phyloP scores from a whole-genome alignment of 2,888 invertebrate species.

The Shargacucullia verbasci region DNA sequence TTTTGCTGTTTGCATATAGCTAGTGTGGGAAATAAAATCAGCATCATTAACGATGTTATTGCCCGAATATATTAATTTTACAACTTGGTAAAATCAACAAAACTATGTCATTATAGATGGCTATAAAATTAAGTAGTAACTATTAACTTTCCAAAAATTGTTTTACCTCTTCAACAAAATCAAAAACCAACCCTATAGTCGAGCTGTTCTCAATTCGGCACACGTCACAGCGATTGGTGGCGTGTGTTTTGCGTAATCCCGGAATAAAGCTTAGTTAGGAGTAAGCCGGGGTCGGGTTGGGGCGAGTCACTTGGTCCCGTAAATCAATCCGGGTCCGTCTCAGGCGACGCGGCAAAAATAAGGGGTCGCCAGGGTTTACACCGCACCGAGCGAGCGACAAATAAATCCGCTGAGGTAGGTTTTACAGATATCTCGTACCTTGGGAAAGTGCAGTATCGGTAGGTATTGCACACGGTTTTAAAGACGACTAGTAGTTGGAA shows the following conservation, averaged over 20 bases:
- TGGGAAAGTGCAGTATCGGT: slow-evolving; percentile 5
- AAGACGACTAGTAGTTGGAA: too few species aligned
- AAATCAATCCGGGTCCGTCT: slow-evolving; percentile 83
- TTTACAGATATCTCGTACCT: slow-evolving; percentile 24
- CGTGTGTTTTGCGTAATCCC: slow-evolving; percentile 83
- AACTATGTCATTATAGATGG: background rate
- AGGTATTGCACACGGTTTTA: background rate
- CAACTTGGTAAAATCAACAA: slow-evolving; percentile 5
- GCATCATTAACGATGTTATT: slow-evolving; percentile 25
- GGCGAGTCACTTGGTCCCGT: slow-evolving; percentile 80
- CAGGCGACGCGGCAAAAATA: slow-evolving; percentile 82
- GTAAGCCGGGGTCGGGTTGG: slow-evolving; percentile 78
- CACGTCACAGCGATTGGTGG: slow-evolving; percentile 76
- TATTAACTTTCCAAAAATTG: slow-evolving; percentile 6
- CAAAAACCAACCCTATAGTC: slow-evolving; percentile 35
- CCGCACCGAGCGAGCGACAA: slow-evolving; percentile 47
- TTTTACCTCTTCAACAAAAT: slow-evolving; percentile 27
- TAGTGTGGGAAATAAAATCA: slow-evolving; percentile 34
- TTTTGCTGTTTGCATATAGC: slow-evolving; percentile 30
- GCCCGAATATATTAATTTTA: slow-evolving; percentile 29
- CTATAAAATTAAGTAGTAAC: background rate
- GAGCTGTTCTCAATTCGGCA: slow-evolving; percentile 74
- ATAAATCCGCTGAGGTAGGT: slow-evolving; percentile 59
- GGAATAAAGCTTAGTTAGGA: slow-evolving; percentile 80
- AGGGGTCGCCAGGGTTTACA: slow-evolving; percentile 67